Evolutionary conservation across 2,888 invertebrate genomes (phyloP).

Genomic region (Xanthia togata): DNA sequence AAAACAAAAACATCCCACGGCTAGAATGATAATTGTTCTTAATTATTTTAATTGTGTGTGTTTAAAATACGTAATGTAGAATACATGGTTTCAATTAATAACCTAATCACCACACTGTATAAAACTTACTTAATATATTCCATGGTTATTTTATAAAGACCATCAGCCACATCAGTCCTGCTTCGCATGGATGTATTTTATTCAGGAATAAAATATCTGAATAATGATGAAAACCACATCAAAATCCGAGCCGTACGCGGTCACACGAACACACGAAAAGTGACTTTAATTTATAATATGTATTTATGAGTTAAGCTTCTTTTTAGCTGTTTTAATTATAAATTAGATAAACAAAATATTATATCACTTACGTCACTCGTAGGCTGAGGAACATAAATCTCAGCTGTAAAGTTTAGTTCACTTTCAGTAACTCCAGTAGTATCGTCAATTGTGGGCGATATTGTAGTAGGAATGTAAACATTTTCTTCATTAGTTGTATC

Average conservation of each 20-base stretch:
- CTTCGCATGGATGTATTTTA: neutral
- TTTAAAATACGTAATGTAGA: no score
- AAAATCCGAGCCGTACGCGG: neutral
- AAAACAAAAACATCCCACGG: no score
- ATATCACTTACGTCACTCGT: constrained; percentile 28
- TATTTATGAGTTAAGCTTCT: neutral
- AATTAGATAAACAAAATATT: neutral
- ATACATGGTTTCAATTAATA: no score
- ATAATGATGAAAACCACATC: neutral
- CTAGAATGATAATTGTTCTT: no score
- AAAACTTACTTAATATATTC: neutral
- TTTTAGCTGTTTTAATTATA: neutral
- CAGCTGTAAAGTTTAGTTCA: neutral
- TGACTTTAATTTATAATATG: no score
- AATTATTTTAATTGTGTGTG: no score
- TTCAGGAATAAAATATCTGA: neutral
- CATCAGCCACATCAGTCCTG: neutral
- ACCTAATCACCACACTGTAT: neutral
- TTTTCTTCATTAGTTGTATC: constrained; percentile 83
- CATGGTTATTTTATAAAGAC: neutral
- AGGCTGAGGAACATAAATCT: neutral
- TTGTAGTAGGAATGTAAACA: constrained; percentile 63
- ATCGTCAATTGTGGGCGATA: neutral
- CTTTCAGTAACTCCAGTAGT: neutral
- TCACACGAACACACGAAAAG: neutral